Percentiles rank a stretch among this genome's conserved stretches.
Conservation (phyloP, 2,113 vertebrate genomes). For the Gnathonemus echidnorhynchus region DNA sequence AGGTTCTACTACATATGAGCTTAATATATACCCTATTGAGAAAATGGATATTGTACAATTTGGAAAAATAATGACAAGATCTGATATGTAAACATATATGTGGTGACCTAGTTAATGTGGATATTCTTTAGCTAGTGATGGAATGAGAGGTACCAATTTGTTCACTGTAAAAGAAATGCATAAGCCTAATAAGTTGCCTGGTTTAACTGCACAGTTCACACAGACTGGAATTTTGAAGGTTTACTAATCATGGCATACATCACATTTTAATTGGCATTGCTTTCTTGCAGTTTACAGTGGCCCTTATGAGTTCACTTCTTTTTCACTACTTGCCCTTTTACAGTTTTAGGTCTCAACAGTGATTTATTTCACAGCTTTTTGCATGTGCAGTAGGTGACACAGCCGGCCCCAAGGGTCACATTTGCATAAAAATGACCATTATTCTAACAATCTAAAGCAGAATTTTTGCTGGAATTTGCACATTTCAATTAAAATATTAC, state of each 20-base stretch:
- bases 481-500: not conserved
- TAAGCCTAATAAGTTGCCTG: not conserved
- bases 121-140: not conserved
- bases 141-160: not conserved
- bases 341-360: not conserved
- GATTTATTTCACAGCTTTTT: conserved; percentile 17
- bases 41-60: not conserved
- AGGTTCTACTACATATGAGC: not conserved
- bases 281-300: not conserved
- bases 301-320: not conserved
- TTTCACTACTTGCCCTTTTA: conserved; percentile 15
- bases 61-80: not conserved
- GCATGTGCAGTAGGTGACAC: not conserved
- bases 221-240: not conserved
- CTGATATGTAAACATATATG: not conserved
- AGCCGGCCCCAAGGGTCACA: not conserved
- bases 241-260: conserved; percentile 8
- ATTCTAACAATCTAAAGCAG: not conserved
- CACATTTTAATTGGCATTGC: conserved; percentile 8
- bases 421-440: not conserved
- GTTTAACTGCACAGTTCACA: not conserved
- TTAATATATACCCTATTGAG: not conserved
- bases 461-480: not conserved
- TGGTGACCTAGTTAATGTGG: not conserved
- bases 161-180: not conserved